Base-by-base conservation (phyloP, 2,888 invertebrate genomes). In the Cosmorhoe ocellata region DNA sequence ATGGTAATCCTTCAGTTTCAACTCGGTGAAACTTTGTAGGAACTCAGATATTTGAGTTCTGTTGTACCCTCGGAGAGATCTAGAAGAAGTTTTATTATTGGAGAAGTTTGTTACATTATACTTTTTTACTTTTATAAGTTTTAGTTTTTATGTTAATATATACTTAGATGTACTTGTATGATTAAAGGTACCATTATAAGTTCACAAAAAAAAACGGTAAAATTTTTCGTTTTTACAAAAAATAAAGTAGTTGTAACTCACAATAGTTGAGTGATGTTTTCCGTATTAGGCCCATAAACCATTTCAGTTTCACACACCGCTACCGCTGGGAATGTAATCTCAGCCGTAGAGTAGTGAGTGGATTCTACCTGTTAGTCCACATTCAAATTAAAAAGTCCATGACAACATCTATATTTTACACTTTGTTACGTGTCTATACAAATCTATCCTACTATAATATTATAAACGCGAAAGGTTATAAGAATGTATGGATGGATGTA, bases 341-440 rank as follows among this genome's bases (percentile, higher is more conserved):
- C 67, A 1, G 76, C 63, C 2, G 79, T 76, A 0, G 82, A 69
- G 48, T 80, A 84, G 47, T 81, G 82, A 0, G 83, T 86, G 0
- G 81, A 76, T 56, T 88, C 86, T 3, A 89, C 86, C 88, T 88
- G 63, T 2, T 18, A 18, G n/a, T n/a, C n/a, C n/a, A n/a, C n/a
- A n/a, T n/a, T n/a, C n/a, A n/a, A n/a, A n/a, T n/a, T n/a, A n/a
- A n/a, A n/a, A n/a, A n/a, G n/a, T n/a, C n/a, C n/a, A n/a, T n/a
- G n/a, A n/a, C n/a, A n/a, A n/a, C n/a, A n/a, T n/a, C n/a, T n/a
- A n/a, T n/a, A n/a, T n/a, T n/a, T n/a, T n/a, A n/a, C n/a, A n/a
- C n/a, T n/a, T n/a, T n/a, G n/a, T n/a, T n/a, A n/a, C n/a, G n/a
- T n/a, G n/a, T n/a, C n/a, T n/a, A n/a, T n/a, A n/a, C n/a, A n/a